These are phyloP conservation scores for Petrocephalus sullivani DNA, from an alignment of 2,797 vertebrate species.

Conservation along the genomic window DNA sequence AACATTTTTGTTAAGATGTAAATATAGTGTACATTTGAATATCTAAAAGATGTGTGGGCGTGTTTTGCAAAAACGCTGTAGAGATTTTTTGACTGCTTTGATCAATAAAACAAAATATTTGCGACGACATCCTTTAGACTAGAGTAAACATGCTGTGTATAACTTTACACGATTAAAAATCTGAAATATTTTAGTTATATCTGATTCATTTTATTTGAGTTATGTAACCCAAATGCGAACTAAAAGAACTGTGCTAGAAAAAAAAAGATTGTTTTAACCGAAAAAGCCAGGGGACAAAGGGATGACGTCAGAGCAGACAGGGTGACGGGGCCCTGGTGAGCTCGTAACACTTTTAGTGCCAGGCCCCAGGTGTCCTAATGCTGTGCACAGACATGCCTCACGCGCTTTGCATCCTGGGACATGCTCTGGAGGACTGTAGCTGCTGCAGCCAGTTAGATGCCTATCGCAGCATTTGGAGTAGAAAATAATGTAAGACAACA, in stretches of 20 bases:
- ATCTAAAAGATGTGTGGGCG: neutral
- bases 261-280: neutral
- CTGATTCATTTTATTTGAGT: neutral
- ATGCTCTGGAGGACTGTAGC: neutral
- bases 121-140: neutral
- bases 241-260: neutral
- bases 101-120: neutral
- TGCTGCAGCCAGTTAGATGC: neutral
- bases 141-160: neutral
- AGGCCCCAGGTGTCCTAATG: neutral
- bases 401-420: neutral
- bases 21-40: slow-evolving; percentile 4
- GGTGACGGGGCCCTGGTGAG: neutral
- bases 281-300: neutral
- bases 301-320: neutral
- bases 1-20: slow-evolving; percentile 12
- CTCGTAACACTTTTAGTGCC: no score
- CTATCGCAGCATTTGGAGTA: neutral
- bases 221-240: neutral
- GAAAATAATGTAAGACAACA: neutral
- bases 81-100: neutral
- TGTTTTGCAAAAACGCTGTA: neutral
- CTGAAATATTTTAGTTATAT: neutral
- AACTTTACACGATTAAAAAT: neutral
- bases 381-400: neutral